Percentiles rank a stretch among this genome's conserved stretches.
These are phyloP conservation scores for Aphelinus atriplicis DNA, from an alignment of 1,140 invertebrate species.

Conservation along the genomic window DNA sequence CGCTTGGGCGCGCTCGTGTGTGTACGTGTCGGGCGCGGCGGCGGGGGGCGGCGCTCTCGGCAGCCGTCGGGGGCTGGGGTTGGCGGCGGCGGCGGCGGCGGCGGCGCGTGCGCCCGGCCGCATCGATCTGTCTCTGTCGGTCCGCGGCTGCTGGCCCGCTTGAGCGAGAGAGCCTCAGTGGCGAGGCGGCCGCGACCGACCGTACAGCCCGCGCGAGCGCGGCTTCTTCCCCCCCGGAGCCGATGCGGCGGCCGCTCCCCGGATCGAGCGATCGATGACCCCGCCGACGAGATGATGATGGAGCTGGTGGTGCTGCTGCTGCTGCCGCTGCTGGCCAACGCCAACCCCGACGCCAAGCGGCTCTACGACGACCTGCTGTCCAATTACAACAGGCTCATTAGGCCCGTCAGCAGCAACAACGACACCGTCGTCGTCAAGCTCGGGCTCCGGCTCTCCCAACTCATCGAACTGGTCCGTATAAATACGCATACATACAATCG, in stretches of 20 bases:
- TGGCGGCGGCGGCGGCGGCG: slow-evolving; percentile 30
- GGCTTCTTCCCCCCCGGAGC: slow-evolving; percentile 24
- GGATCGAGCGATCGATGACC: slow-evolving; percentile 32
- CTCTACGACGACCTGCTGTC: slow-evolving; percentile 94
- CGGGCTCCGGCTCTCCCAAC: slow-evolving; percentile 90
- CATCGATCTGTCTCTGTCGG: slow-evolving; percentile 32
- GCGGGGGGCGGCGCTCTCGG: slow-evolving; percentile 38
- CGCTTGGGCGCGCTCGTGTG: slow-evolving; percentile 4
- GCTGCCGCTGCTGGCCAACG: slow-evolving; percentile 42
- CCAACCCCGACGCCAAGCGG: slow-evolving; percentile 90
- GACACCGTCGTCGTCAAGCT: slow-evolving; percentile 94
- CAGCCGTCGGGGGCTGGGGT: slow-evolving; percentile 41
- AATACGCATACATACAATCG: slow-evolving; percentile 51
- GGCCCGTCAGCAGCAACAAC: slow-evolving; percentile 92
- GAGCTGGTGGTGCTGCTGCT: slow-evolving; percentile 1
- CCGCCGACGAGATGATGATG: slow-evolving; percentile 35
- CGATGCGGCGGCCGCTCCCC: slow-evolving; percentile 40
- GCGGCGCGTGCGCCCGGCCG: slow-evolving; percentile 30
- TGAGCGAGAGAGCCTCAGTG: slow-evolving; percentile 39
- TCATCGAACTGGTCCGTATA: slow-evolving; percentile 86
- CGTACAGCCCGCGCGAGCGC: slow-evolving; percentile 31
- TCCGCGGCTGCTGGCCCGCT: slow-evolving; percentile 1
- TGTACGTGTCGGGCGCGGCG: slow-evolving; percentile 22
- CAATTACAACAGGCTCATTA: slow-evolving; percentile 94
- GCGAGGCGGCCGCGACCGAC: slow-evolving; percentile 29